Evolutionary conservation across 2,113 vertebrate genomes (phyloP), one percentile per base, ranked within the genome.

Genomic region (Podocnemis expansa): DNA sequence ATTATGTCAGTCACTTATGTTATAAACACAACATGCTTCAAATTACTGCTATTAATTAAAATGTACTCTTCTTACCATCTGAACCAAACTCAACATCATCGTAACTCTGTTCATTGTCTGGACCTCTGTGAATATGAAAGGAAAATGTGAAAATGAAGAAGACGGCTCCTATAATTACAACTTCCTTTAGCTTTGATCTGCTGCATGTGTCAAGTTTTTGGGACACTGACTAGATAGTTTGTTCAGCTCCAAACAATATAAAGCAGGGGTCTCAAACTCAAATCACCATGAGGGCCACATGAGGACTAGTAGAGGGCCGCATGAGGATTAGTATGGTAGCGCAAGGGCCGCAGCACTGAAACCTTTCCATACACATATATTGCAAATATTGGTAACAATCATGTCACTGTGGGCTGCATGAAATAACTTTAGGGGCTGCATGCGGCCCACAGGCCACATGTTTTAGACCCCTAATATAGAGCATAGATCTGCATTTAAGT

Each of bases 31-130:
- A 12, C 16, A 43, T 49, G 5, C 43, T 89, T 90, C 31, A 41
- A 25, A 52, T 31, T 83, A 7, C 12, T 88, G 27, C 4, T 6
- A 22, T 75, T 60, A 93, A 91, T 80, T 89, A 88, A 92, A 95
- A 86, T 5, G 2, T 17, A 79, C 47, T 19, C 34, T 47, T 55
- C 96, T 97, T 98, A 98, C 98, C 98, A 41, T 94, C 96, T 76
- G 95, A 94, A 86, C 88, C 31, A 54, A 97, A 96, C 45, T 97
- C 97, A 67, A 99, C 89, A 2, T 99, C 98, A 93, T 99, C 99
- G 67, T 99, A 99, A 90, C 96, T 98, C 47, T 99, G 98, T 58
- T 99, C 98, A 93, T 87, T 97, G 52, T 96, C 97, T 78, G 94
- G 49, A 52, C 38, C 91, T 95, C 98, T 98, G 94, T 93, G 97